Percentiles rank a stretch among this genome's conserved stretches.
Conservation (phyloP, 2,888 invertebrate species). For the Rutpela maculata region DNA sequence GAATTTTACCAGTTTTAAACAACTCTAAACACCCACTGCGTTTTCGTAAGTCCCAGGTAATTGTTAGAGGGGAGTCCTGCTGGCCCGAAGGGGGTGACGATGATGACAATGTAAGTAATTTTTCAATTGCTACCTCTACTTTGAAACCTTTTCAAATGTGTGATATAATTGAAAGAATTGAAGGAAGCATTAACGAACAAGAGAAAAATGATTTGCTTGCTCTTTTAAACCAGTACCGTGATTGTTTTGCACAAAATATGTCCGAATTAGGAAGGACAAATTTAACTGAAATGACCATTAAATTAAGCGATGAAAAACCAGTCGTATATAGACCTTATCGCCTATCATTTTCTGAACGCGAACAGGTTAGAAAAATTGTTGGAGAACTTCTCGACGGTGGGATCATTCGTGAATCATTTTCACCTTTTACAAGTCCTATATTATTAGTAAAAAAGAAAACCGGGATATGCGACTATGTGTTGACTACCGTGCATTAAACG, state of each 20-base stretch:
- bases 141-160: conserved; percentile 2
- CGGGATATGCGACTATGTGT: conserved; percentile 20
- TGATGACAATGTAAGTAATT: neutral
- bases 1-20: neutral
- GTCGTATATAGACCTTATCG: conserved; percentile 19
- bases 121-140: neutral
- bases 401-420: conserved; percentile 10
- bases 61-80: conserved; percentile 10
- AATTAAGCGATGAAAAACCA: conserved; percentile 12
- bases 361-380: conserved; percentile 14
- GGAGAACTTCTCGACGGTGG: neutral
- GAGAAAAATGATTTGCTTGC: conserved; percentile 1
- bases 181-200: neutral
- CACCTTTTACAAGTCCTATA: conserved; percentile 21
- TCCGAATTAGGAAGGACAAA: neutral
- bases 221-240: neutral
- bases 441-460: conserved; percentile 25
- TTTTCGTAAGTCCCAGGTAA: neutral
- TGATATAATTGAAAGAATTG: neutral
- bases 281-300: conserved; percentile 11
- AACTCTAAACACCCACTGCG: neutral
- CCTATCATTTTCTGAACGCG: conserved; percentile 14
- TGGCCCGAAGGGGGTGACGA: neutral
- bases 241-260: conserved; percentile 10
- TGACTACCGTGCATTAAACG: conserved; percentile 3